A percentile compares a stretch with the other conserved stretches of the same genome.
Conservation (phyloP, 2,797 vertebrate species). For the Taenioides sp. region DNA sequence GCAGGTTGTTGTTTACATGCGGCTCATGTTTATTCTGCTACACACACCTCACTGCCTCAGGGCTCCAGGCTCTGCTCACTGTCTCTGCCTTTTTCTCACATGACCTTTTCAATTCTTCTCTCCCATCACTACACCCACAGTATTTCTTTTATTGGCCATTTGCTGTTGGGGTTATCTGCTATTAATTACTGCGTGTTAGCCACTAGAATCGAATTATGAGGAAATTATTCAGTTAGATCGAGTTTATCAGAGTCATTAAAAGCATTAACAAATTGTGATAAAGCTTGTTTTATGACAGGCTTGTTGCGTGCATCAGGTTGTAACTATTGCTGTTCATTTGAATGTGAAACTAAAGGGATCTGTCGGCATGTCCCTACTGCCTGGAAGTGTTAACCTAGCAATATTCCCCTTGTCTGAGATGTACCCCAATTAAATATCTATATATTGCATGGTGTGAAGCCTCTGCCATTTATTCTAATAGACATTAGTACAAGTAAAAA, state of each 20-base stretch:
- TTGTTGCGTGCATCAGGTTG: background rate
- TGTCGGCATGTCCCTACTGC: background rate
- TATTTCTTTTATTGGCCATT: conserved; percentile 9
- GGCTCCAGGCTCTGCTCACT: conserved; percentile 65
- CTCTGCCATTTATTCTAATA: too few relatives aligned
- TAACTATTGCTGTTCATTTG: background rate
- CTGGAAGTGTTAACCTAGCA: background rate
- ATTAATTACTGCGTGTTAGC: conserved; percentile 19
- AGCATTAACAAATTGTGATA: conserved; percentile 6
- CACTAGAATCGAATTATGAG: conserved; percentile 1
- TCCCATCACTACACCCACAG: conserved; percentile 6
- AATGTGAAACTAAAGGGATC: background rate
- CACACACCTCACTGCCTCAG: conserved; percentile 62
- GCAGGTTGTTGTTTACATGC: conserved; percentile 74
- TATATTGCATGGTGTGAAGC: background rate
- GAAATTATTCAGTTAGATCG: background rate
- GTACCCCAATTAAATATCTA: background rate
- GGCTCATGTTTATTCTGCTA: conserved; percentile 75
- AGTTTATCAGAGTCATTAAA: conserved; percentile 6
- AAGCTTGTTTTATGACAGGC: background rate
- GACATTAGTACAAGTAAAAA: too few relatives aligned
- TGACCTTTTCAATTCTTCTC: conserved; percentile 34
- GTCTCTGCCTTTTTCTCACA: conserved; percentile 42
- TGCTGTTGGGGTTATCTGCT: conserved; percentile 10
- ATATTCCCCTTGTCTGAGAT: background rate